These are phyloP conservation scores for Drosophila takahashii DNA, from an alignment of 1,140 invertebrate genomes.

Conservation along the genomic window DNA sequence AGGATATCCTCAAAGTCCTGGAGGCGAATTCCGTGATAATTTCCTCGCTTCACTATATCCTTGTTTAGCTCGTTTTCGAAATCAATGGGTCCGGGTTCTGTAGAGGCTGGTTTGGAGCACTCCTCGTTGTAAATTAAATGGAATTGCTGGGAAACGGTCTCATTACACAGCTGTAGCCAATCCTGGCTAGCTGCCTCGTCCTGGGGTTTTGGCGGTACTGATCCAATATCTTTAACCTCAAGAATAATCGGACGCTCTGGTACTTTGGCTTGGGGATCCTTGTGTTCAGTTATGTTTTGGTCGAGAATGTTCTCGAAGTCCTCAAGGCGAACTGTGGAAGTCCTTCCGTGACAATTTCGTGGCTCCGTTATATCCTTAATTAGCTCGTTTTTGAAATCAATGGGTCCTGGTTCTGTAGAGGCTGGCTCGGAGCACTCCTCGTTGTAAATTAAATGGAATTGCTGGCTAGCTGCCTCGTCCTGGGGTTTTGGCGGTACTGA, in stretches of 20 bases:
- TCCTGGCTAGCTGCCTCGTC: conserved; percentile 14
- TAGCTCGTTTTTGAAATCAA: conserved; percentile 41
- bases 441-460: conserved; percentile 5
- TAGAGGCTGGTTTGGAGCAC: not conserved
- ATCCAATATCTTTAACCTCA: conserved; percentile 3
- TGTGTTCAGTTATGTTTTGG: conserved; percentile 29
- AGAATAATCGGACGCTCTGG: conserved; percentile 13
- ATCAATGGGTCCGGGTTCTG: conserved; percentile 13
- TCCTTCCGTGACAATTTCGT: fast-evolving
- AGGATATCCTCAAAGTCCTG: conserved; percentile 30
- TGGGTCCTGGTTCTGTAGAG: not conserved
- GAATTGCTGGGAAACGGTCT: conserved; percentile 17
- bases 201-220: conserved; percentile 9
- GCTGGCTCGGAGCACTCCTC: not conserved
- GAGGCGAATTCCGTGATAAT: not conserved
- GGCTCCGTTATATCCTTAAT: not conserved
- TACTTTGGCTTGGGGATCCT: conserved; percentile 43
- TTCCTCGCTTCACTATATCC: not conserved
- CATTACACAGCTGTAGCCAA: conserved; percentile 29
- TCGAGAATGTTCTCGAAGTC: conserved; percentile 31
- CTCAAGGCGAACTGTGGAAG: conserved; percentile 2
- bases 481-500: conserved; percentile 9
- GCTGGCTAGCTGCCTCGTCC: conserved; percentile 15
- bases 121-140: not conserved
- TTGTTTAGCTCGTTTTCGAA: conserved; percentile 32